Conservation (phyloP, 1,140 invertebrate species). For the Tetramorium simillimum region DNA sequence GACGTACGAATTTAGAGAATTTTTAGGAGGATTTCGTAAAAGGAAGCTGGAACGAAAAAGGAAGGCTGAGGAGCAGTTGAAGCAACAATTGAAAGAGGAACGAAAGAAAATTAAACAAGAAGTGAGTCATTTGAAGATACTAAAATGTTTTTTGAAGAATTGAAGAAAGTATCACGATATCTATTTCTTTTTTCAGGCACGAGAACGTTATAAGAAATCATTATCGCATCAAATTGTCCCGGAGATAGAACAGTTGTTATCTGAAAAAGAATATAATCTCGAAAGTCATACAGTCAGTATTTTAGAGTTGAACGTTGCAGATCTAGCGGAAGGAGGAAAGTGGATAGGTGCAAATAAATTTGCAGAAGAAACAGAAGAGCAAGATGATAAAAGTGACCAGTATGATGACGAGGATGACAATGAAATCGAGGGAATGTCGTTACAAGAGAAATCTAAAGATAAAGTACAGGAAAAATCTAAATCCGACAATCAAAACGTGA, state of each 20-base stretch:
- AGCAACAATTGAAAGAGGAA: conserved; percentile 90
- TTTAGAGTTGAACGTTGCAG: conserved; percentile 89
- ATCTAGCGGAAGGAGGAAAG: conserved; percentile 88
- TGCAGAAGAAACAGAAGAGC: conserved; percentile 83
- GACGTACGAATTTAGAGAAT: conserved; percentile 86
- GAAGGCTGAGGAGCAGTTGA: conserved; percentile 89
- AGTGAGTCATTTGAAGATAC: conserved; percentile 80
- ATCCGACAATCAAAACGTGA: conserved; percentile 74
- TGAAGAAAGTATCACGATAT: not conserved
- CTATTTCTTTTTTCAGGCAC: conserved; percentile 83
- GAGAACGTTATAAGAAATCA: conserved; percentile 88
- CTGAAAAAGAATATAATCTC: conserved; percentile 89
- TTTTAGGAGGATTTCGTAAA: conserved; percentile 91
- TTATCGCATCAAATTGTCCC: conserved; percentile 88
- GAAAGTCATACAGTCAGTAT: conserved; percentile 92
- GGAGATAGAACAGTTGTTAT: conserved; percentile 88
- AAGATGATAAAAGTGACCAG: conserved; percentile 77
- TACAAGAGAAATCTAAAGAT: conserved; percentile 79
- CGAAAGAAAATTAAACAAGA: conserved; percentile 90
- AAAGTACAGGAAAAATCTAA: conserved; percentile 61
- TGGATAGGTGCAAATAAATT: conserved; percentile 90
- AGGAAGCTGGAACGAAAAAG: conserved; percentile 90
- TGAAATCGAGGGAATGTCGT: conserved; percentile 87
- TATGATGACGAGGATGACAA: conserved; percentile 75
- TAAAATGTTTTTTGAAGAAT: not conserved